Evolutionary conservation across 1,140 invertebrate genomes (phyloP), one percentile per base, ranked within the genome.

Genomic region (Mercenaria mercenaria): DNA sequence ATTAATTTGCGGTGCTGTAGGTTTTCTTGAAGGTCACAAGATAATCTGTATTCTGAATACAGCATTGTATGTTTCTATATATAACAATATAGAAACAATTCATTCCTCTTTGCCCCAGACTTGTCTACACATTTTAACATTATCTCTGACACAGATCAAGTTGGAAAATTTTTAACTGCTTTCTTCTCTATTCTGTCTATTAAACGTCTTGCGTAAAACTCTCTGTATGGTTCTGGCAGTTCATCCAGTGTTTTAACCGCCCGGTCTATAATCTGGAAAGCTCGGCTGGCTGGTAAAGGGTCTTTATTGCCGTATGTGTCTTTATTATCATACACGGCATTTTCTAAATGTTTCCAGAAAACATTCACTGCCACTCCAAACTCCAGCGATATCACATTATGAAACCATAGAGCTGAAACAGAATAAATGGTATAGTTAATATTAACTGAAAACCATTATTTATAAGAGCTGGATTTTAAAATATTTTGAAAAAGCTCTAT

Each of bases 251-350:
- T 82, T 90, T 96, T 96, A 18, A 97, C 67, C 4, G 96, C 96
- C 89, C 96, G 96, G 69, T 97, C 96, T 0, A 97, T 64, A 72
- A 96, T 96, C 85, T 96, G 95, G 87, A 96, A 94, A 6, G 96
- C 96, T 94, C 96, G 86, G 29, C 94, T 92, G 2, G 96, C 97
- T 23, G 96, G 96, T 18, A 96, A 77, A 0, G 96, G 93, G 91
- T 97, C 97, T 91, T 96, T 97, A 91, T 97, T 97, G 69, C 97
- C 97, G 93, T 97, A 97, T 20, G 96, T 94, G 93, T 97, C 97
- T 89, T 96, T 96, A 83, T 96, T 96, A 90, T 97, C 96, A 93
- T 97, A 97, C 6, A 96, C 88, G 47, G 91, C 82, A 26, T 91
- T 81, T 13, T 95, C 92, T 74, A 97, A 93, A 92, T 97, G 96